A percentile compares a stretch with the other conserved stretches of the same genome.
phyloP scores from a whole-genome alignment of 2,888 invertebrate species.

The Luperina nickerlii region DNA sequence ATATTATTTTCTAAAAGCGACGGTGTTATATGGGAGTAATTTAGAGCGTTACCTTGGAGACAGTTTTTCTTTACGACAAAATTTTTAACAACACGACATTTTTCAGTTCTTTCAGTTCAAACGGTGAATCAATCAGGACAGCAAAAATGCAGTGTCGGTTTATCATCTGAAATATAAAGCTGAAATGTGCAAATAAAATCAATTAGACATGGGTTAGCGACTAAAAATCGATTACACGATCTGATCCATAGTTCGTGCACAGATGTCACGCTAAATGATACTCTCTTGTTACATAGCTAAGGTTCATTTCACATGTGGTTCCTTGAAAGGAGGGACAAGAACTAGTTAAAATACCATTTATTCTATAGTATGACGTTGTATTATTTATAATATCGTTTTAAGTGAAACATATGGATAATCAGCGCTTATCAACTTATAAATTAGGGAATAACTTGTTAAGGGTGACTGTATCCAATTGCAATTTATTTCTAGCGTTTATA shows the following conservation, averaged over 20 bases:
- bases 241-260: not conserved
- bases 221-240: slow-evolving; percentile 39
- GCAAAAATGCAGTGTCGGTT: not conserved
- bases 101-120: not conserved
- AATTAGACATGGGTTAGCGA: slow-evolving; percentile 11
- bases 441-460: slow-evolving; percentile 34
- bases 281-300: not conserved
- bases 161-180: slow-evolving; percentile 3
- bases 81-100: not conserved
- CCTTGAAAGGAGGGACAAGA: not conserved
- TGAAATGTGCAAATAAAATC: slow-evolving; percentile 15
- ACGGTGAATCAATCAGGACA: not conserved
- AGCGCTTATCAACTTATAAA: slow-evolving; percentile 44
- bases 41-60: not conserved
- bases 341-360: slow-evolving; percentile 17
- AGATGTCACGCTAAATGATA: slow-evolving; percentile 14
- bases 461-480: slow-evolving; percentile 39
- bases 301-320: slow-evolving; percentile 3
- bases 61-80: not conserved
- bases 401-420: slow-evolving; percentile 37
- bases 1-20: not conserved
- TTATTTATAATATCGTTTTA: slow-evolving; percentile 16
- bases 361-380: slow-evolving; percentile 23
- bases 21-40: not conserved
- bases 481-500: slow-evolving; percentile 53